Evolutionary conservation across 2,888 invertebrate species (phyloP).

Genomic region (Drosophila hawaiiensis): DNA sequence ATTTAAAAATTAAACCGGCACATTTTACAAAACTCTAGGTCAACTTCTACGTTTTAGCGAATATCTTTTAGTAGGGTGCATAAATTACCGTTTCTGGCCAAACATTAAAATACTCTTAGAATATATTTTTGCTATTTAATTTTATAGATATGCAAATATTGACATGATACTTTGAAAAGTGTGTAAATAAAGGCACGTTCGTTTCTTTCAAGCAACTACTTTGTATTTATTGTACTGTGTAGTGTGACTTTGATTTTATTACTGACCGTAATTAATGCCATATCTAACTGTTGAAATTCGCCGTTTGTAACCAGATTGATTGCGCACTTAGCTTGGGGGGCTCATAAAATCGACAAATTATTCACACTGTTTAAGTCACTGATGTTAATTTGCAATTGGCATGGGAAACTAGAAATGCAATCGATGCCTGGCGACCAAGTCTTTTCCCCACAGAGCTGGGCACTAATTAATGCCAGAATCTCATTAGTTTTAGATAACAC

Average conservation of each 20-base stretch:
- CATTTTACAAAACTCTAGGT: background rate
- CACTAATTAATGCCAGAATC: conserved; percentile 63
- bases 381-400: conserved; percentile 57
- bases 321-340: conserved; percentile 16
- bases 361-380: conserved; percentile 50
- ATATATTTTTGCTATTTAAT: background rate
- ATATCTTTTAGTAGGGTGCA: background rate
- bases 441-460: conserved; percentile 38
- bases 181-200: background rate
- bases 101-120: background rate
- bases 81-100: background rate
- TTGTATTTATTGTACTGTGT: background rate
- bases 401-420: conserved; percentile 53
- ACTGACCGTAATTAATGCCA: background rate
- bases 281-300: background rate
- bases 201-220: background rate
- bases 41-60: background rate
- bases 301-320: conserved; percentile 1
- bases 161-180: background rate
- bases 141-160: background rate
- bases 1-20: background rate
- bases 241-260: background rate
- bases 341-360: conserved; percentile 23
- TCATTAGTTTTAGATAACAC: conserved; percentile 55
- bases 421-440: conserved; percentile 16